phyloP scores from a whole-genome alignment of 1,140 invertebrate genomes.

The Chironomus striatipennis region DNA sequence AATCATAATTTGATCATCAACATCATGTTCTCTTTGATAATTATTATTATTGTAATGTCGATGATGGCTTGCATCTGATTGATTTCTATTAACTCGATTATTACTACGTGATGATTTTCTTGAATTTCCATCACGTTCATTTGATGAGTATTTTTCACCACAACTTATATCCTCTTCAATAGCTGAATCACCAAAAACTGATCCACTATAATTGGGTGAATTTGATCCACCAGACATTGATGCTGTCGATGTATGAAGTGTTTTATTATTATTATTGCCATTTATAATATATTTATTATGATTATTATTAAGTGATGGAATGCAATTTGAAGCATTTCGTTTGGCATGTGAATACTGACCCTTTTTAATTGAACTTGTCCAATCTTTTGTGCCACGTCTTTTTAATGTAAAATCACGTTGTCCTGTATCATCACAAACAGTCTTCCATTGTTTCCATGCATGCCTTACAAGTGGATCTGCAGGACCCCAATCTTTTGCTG shows the following conservation, averaged over 20 bases:
- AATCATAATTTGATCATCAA: background rate
- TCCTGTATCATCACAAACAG: constrained; percentile 41
- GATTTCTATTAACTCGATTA: background rate
- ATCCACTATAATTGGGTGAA: constrained; percentile 40
- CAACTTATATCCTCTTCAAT: constrained; percentile 40
- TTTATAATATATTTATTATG: background rate
- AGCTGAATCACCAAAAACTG: constrained; percentile 39
- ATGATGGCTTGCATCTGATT: background rate
- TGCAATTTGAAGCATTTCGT: constrained; percentile 26
- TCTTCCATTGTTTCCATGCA: constrained; percentile 40
- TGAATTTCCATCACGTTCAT: background rate
- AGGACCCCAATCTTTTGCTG: constrained; percentile 40
- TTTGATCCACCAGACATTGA: constrained; percentile 32
- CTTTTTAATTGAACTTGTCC: constrained; percentile 49
- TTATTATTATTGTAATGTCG: background rate
- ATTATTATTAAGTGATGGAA: constrained; percentile 25
- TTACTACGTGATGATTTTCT: background rate
- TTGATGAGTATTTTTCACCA: constrained; percentile 34
- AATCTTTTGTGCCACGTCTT: constrained; percentile 49
- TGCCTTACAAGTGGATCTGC: constrained; percentile 38
- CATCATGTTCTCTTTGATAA: background rate
- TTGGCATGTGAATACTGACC: constrained; percentile 28
- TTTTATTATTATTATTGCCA: constrained; percentile 8
- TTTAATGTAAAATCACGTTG: constrained; percentile 49
- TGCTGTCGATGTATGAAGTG: constrained; percentile 34